Base-by-base conservation (phyloP, 2,113 vertebrate species). In the Panthera leo region DNA sequence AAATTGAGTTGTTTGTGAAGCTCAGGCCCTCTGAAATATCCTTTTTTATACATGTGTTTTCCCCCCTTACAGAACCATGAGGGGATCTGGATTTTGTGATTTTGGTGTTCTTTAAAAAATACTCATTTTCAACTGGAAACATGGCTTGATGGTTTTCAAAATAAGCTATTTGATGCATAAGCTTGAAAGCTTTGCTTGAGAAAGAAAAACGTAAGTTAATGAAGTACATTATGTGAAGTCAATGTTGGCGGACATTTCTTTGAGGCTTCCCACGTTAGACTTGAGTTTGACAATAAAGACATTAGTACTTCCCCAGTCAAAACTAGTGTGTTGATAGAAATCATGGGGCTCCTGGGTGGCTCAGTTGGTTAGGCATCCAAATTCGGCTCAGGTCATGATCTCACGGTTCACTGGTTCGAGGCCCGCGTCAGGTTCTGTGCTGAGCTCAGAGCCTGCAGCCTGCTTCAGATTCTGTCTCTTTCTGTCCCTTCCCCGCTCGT, bases 71-170 rank as follows among this genome's bases (percentile, higher is more conserved):
- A 86, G 85, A 92, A 70, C 78, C 25, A 13, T n/a, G 55, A n/a
- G 63, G 3, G 39, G 80, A 85, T 27, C 48, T 92, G 88, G 14
- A 76, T 88, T 94, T 85, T 73, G 39, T 92, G n/a, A 23, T 85
- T 70, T 85, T 75, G n/a, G 6, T 85, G 34, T 86, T 93, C 23
- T 61, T 91, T 94, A 42, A 11, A 51, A 85, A 94, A 67, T 39
- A 87, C 34, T 83, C 80, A 61, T 85, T 95, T 85, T 85, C 39
- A 92, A 16, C 12, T 75, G 94, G n/a, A 29, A 85, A n/a, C 48
- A 58, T 92, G n/a, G 23, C 27, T 92, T n/a, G 73, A 79, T 92
- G 25, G 31, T 82, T 89, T 94, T 97, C 67, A 94, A 19, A 93
- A 45, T 89, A 48, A 89, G 70, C 34, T 73, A 10, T 94, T 94